Base-by-base conservation (phyloP, 2,797 vertebrate species). In the Pantherophis vulpinus region DNA sequence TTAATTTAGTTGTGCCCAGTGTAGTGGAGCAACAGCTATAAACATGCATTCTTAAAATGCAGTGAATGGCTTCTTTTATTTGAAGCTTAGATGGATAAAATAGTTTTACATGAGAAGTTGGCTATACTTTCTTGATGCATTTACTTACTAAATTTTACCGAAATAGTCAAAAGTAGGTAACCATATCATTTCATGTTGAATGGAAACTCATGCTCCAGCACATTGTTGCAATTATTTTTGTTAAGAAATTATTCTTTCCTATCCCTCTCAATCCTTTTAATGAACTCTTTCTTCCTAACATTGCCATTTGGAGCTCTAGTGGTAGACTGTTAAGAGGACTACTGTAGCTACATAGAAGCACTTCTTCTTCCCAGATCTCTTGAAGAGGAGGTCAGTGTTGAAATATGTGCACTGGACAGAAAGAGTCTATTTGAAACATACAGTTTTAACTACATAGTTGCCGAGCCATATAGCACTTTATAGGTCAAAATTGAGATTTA, bases 1-100 rank as follows among this genome's bases (percentile, higher is more conserved):
- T 89, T 88, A 89, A 89, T 91, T 83, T 91, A 63, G 18, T 83
- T 93, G 32, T 88, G 83, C 91, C 86, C 25, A 32, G 56, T 66
- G 79, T 79, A 90, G 79, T 66, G 86, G 70, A 58, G 59, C 51
- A 93, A 93, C 42, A 93, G 90, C 42, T 94, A 92, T 88, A 83
- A 83, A 83, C 91, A 94, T 61, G 89, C 56, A 61, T 79, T 88
- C 63, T 90, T 70, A 74, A 92, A 91, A 88, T 61, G 66, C 16
- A 56, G 61, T 88, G 92, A 87, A 92, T 92, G 70, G 79, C 63
- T 88, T 92, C 47, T 87, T 79, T 54, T 86, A 89, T 54, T 51
- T 56, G 29, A 93, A 37, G 32, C 66, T 93, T 74, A 56, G 37
- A 87, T 58, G 27, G 20, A 70, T 88, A 42, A 70, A 88, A 83